A percentile compares a stretch with the other conserved stretches of the same genome.
Conservation (phyloP, 2,888 invertebrate genomes). For the Leptinotarsa juncta region DNA sequence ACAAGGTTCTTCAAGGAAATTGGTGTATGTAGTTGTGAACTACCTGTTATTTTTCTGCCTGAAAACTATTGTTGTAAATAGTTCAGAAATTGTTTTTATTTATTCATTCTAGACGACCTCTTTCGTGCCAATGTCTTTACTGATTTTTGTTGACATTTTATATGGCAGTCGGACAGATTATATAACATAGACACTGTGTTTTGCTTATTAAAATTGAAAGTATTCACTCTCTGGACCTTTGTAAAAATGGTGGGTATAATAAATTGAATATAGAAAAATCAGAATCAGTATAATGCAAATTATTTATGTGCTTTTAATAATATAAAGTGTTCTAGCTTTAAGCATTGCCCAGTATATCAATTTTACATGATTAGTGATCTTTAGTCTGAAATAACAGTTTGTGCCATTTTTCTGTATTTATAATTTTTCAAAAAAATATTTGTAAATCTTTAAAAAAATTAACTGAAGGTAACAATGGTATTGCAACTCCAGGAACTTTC, state of each 20-base stretch:
- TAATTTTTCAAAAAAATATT: too few relatives aligned
- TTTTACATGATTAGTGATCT: too few relatives aligned
- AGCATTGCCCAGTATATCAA: too few relatives aligned
- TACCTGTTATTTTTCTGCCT: conserved; percentile 28
- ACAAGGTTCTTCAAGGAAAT: conserved; percentile 19
- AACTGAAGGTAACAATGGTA: too few relatives aligned
- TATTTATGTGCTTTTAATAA: neutral
- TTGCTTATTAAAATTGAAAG: neutral
- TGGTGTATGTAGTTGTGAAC: conserved; percentile 41
- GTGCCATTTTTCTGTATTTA: neutral
- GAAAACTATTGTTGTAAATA: conserved; percentile 61
- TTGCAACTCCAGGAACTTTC: too few relatives aligned
- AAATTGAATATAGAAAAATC: neutral
- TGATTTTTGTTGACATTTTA: conserved; percentile 22
- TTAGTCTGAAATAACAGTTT: neutral
- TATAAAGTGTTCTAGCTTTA: neutral
- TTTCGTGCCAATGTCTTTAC: conserved; percentile 51
- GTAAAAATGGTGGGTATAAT: neutral
- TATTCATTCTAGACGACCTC: conserved; percentile 48
- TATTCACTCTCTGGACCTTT: neutral
- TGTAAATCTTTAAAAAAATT: too few relatives aligned
- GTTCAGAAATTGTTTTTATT: conserved; percentile 49
- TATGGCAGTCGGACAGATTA: conserved; percentile 23
- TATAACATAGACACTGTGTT: conserved; percentile 16
- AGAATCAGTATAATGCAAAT: neutral